Percentiles rank a stretch among this genome's conserved stretches.
Conservation (phyloP, 2,113 vertebrate genomes). For the Miniopterus natalensis region DNA sequence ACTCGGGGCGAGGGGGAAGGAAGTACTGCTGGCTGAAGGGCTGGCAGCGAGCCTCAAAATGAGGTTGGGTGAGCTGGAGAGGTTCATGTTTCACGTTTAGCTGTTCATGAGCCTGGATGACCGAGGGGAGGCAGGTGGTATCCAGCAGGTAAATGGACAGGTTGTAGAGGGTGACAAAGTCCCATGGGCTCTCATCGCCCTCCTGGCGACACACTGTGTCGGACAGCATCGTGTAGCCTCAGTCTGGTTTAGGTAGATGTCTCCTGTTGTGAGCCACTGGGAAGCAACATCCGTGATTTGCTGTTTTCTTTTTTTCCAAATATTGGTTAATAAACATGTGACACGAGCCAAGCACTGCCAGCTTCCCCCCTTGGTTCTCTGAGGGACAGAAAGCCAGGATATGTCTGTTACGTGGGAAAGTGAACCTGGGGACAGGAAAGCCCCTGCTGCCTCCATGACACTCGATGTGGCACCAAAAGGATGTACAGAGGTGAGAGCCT, state of each 20-base stretch:
- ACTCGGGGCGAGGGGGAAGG: conserved; percentile 87
- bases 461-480: conserved; percentile 95
- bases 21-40: conserved; percentile 95
- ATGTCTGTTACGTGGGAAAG: conserved; percentile 96
- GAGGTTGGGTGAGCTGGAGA: conserved; percentile 95
- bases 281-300: conserved; percentile 97
- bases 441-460: conserved; percentile 95
- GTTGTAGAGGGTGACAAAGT: background rate
- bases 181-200: background rate
- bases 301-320: conserved; percentile 97
- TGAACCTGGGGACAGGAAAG: conserved; percentile 96
- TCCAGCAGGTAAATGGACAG: background rate
- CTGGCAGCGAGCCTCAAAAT: conserved; percentile 96
- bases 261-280: conserved; percentile 96
- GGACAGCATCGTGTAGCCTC: conserved; percentile 86
- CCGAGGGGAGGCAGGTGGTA: background rate
- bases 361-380: conserved; percentile 93
- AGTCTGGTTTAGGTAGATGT: conserved; percentile 95
- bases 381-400: conserved; percentile 94
- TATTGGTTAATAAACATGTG: conserved; percentile 99
- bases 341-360: conserved; percentile 96
- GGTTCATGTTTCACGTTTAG: conserved; percentile 96
- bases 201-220: background rate
- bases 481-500: conserved; percentile 96
- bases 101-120: conserved; percentile 92